Percentiles rank a stretch among this genome's conserved stretches.
These are phyloP conservation scores for Brachionichthys hirsutus DNA, from an alignment of 2,113 vertebrate species.

Conservation along the genomic window DNA sequence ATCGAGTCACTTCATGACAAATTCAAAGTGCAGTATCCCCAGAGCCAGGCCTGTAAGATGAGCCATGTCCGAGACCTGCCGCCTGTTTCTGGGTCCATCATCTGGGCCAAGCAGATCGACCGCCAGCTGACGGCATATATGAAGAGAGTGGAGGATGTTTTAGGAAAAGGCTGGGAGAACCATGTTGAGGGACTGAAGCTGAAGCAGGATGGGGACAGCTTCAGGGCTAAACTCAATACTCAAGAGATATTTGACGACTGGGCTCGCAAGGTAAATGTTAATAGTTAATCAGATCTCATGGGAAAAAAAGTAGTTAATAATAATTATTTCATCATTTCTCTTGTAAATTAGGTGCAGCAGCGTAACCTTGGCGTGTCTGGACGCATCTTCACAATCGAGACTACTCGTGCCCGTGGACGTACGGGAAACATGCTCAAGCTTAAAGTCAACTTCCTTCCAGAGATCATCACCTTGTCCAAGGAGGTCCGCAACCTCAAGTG, in stretches of 20 bases:
- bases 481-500: constrained; percentile 98
- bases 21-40: constrained; percentile 98
- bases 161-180: constrained; percentile 99
- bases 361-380: constrained; percentile 97
- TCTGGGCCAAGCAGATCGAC: constrained; percentile 99
- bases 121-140: constrained; percentile 97
- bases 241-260: constrained; percentile 99
- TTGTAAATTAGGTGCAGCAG: constrained; percentile 80
- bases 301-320: not conserved
- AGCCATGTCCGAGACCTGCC: constrained; percentile 96
- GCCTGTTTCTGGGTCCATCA: constrained; percentile 95
- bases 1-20: constrained; percentile 98
- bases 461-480: constrained; percentile 98
- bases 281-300: not conserved
- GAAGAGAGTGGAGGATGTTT: constrained; percentile 97
- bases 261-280: constrained; percentile 86
- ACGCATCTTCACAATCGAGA: constrained; percentile 98
- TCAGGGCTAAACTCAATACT: constrained; percentile 98
- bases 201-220: constrained; percentile 98
- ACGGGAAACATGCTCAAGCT: constrained; percentile 92
- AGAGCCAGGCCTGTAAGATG: constrained; percentile 98
- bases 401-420: constrained; percentile 88
- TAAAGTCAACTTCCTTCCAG: constrained; percentile 97
- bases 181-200: constrained; percentile 97
- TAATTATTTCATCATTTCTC: not conserved